A percentile compares a stretch with the other conserved stretches of the same genome.
Evolutionary conservation across 2,113 vertebrate genomes (phyloP).

Genomic region (Trochalopteron elliotii): DNA sequence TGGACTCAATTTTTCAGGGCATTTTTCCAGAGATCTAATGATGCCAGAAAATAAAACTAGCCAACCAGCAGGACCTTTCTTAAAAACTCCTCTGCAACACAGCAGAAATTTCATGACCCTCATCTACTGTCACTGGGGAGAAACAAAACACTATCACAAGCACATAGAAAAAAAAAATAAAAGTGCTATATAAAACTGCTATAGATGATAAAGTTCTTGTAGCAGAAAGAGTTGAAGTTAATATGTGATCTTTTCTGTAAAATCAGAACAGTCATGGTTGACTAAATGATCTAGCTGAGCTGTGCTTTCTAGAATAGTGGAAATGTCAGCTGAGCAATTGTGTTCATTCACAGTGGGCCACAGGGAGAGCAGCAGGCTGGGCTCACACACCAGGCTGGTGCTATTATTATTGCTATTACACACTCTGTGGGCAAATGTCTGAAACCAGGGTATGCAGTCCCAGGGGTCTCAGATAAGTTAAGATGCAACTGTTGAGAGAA

Average conservation of each 20-base stretch:
- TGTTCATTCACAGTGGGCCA: background rate
- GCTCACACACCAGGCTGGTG: background rate
- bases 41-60: constrained; percentile 61
- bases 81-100: background rate
- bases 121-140: background rate
- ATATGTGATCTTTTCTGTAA: background rate
- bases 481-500: background rate
- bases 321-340: background rate
- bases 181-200: background rate
- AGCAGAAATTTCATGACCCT: background rate
- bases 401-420: background rate
- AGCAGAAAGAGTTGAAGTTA: background rate
- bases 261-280: background rate
- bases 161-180: background rate
- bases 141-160: background rate
- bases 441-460: background rate
- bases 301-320: background rate
- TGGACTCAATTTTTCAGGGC: constrained; percentile 47
- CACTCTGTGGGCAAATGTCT: background rate
- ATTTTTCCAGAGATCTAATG: constrained; percentile 37
- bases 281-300: background rate
- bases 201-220: background rate
- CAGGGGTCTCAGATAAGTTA: background rate
- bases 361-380: background rate
- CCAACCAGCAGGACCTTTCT: background rate